These are phyloP conservation scores for Morelia viridis DNA, from an alignment of 2,797 vertebrate species.

Conservation along the genomic window DNA sequence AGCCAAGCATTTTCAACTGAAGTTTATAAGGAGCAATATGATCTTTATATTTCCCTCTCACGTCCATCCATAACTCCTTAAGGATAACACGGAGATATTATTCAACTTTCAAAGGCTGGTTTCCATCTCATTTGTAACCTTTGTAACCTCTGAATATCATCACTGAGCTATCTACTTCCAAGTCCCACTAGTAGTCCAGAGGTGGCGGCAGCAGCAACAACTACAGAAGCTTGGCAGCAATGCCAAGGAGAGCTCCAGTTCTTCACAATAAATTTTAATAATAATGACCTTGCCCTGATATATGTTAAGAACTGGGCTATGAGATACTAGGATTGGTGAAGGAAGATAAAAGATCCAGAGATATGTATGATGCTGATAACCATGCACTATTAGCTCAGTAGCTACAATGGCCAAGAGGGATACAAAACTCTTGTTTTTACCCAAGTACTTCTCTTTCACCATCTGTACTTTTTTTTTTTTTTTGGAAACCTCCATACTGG, in stretches of 20 bases:
- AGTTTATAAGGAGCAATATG: constrained; percentile 51
- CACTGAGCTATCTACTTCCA: neutral
- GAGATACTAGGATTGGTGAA: too few relatives aligned
- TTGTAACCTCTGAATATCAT: accelerated
- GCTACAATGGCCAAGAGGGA: neutral
- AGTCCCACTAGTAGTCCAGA: neutral
- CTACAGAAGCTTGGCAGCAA: neutral
- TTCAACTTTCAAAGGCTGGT: neutral
- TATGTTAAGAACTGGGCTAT: too few relatives aligned
- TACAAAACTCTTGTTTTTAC: neutral
- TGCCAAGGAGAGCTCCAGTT: too few relatives aligned
- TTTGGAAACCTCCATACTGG: neutral
- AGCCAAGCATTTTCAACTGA: constrained; percentile 50
- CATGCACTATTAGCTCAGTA: neutral
- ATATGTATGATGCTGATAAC: too few relatives aligned
- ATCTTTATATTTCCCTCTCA: constrained; percentile 49
- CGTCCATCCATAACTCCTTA: constrained; percentile 50
- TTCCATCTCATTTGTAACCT: neutral
- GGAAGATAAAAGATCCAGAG: too few relatives aligned
- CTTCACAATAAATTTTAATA: too few relatives aligned
- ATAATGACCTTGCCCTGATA: too few relatives aligned
- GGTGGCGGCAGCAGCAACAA: neutral
- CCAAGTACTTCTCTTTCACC: neutral
- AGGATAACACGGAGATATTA: neutral
- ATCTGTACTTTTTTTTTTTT: too few relatives aligned